A percentile compares a stretch with the other conserved stretches of the same genome.
phyloP scores from a whole-genome alignment of 2,113 vertebrate species.

The Phaethornis superciliosus region DNA sequence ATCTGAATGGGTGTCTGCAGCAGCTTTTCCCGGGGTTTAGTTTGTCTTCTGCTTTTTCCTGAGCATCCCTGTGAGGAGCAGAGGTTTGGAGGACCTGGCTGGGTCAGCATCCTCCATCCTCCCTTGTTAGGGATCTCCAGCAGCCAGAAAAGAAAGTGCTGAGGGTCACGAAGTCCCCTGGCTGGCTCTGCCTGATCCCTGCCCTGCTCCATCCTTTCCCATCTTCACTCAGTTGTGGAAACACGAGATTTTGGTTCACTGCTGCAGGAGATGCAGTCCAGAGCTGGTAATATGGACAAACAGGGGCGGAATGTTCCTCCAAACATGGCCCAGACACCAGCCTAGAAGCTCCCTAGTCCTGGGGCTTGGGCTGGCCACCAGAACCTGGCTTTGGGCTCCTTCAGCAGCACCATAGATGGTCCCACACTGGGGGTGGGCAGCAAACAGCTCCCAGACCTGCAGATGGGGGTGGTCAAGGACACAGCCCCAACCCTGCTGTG shows the following conservation, averaged over 20 bases:
- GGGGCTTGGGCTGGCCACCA: neutral
- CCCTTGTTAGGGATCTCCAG: neutral
- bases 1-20: neutral
- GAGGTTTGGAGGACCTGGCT: neutral
- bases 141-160: neutral
- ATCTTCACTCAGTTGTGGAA: neutral
- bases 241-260: neutral
- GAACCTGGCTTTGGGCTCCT: neutral
- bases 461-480: fast-evolving
- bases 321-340: neutral
- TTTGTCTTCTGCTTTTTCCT: neutral
- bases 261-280: neutral
- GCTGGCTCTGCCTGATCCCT: neutral
- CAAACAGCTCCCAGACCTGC: neutral
- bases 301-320: neutral
- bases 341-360: neutral
- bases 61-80: neutral
- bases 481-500: fast-evolving
- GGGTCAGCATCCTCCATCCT: neutral
- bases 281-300: neutral
- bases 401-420: neutral
- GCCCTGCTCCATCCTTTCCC: neutral
- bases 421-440: fast-evolving
- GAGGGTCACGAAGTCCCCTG: fast-evolving
- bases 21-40: neutral